Evolutionary conservation across 2,113 vertebrate genomes (phyloP).

Genomic region (Vanacampus margaritifer): DNA sequence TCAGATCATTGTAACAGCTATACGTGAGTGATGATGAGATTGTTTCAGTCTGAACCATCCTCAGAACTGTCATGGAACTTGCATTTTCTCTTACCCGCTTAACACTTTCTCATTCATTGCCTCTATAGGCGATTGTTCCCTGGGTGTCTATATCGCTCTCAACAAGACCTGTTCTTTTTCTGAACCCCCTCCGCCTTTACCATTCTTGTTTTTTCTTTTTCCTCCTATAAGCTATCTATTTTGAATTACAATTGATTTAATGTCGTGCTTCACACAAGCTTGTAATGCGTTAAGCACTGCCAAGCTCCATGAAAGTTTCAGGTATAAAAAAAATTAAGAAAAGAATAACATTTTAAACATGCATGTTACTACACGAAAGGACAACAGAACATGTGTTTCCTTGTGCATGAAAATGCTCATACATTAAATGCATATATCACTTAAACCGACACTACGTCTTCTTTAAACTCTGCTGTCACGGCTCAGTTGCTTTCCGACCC

Average conservation of each 20-base stretch:
- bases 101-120: constrained; percentile 14
- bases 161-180: constrained; percentile 7
- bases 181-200: background rate
- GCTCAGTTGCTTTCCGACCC: constrained; percentile 12
- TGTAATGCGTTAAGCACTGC: constrained; percentile 49
- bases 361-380: constrained; percentile 39
- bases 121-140: constrained; percentile 13
- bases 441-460: constrained; percentile 23
- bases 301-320: constrained; percentile 40
- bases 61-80: constrained; percentile 8
- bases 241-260: constrained; percentile 43
- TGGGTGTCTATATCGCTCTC: constrained; percentile 2
- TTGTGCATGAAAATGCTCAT: constrained; percentile 15
- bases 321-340: too few species aligned
- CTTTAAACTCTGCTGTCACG: constrained; percentile 40
- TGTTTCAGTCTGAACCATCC: constrained; percentile 28
- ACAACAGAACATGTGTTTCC: constrained; percentile 16
- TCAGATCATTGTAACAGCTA: too few species aligned
- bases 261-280: constrained; percentile 34
- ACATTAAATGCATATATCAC: constrained; percentile 38
- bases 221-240: constrained; percentile 17
- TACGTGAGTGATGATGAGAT: constrained; percentile 22
- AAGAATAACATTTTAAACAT: constrained; percentile 45
- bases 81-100: constrained; percentile 1
- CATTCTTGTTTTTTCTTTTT: constrained; percentile 1